Percentiles rank a stretch among this genome's conserved stretches.
Evolutionary conservation across 1,140 invertebrate genomes (phyloP).

Genomic region (Pomacea maculata): DNA sequence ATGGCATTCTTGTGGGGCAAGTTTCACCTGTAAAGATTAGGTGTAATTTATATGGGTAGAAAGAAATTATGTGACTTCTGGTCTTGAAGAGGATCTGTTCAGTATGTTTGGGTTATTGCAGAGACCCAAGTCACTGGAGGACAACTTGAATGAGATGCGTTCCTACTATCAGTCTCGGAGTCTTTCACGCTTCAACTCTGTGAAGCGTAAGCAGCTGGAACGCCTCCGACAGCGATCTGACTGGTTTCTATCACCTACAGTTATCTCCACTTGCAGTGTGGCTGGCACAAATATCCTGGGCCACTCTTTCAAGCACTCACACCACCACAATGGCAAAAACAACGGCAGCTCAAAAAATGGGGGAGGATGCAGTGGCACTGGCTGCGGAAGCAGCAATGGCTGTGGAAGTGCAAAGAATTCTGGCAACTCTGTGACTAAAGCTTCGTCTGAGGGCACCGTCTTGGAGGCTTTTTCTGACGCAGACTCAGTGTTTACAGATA

Average conservation of each 20-base stretch:
- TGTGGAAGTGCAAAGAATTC: conserved; percentile 20
- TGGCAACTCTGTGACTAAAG: conserved; percentile 57
- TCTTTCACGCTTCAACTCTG: conserved; percentile 59
- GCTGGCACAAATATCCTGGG: conserved; percentile 32
- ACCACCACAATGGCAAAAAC: conserved; percentile 15
- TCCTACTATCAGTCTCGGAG: conserved; percentile 47
- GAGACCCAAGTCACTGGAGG: conserved; percentile 60
- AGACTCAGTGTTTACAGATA: conserved; percentile 59
- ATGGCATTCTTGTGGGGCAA: no score
- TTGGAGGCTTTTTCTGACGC: conserved; percentile 55
- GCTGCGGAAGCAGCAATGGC: conserved; percentile 10
- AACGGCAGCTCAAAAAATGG: conserved; percentile 3
- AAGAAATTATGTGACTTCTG: no score
- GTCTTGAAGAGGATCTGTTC: no score
- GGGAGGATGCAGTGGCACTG: conserved; percentile 13
- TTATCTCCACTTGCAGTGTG: conserved; percentile 23
- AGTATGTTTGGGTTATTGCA: conserved; percentile 32
- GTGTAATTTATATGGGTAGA: no score
- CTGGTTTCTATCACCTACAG: conserved; percentile 60
- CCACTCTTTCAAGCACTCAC: conserved; percentile 7
- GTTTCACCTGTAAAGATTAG: no score
- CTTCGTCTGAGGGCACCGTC: conserved; percentile 58
- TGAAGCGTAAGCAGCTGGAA: conserved; percentile 61
- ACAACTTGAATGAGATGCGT: conserved; percentile 56
- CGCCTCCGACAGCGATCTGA: conserved; percentile 58